Conservation (phyloP, 2,888 invertebrate species). For the Dryobota labecula region DNA sequence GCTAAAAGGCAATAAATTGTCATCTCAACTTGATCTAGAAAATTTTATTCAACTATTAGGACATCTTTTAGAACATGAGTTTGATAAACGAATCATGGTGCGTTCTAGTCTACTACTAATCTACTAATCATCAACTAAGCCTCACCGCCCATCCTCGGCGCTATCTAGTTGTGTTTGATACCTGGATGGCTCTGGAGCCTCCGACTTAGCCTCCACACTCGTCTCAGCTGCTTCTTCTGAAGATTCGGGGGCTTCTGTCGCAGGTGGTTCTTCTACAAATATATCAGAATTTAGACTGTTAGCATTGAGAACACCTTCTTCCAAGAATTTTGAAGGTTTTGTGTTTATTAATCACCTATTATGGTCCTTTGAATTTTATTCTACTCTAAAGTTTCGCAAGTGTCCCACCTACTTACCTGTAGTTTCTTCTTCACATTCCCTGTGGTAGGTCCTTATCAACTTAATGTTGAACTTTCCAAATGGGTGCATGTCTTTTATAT, state of each 20-base stretch:
- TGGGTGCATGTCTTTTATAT: constrained; percentile 84
- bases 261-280: constrained; percentile 33
- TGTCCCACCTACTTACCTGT: constrained; percentile 68
- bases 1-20: background rate
- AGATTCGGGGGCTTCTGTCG: constrained; percentile 36
- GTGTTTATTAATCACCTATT: background rate
- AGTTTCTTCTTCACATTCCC: constrained; percentile 75
- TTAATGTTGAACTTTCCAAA: constrained; percentile 83
- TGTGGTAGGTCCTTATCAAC: constrained; percentile 81
- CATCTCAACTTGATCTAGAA: background rate
- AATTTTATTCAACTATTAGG: background rate
- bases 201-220: constrained; percentile 69
- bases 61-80: background rate
- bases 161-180: constrained; percentile 85
- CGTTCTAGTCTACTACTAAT: constrained; percentile 34
- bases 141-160: constrained; percentile 84
- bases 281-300: background rate
- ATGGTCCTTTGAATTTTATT: background rate
- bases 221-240: constrained; percentile 63
- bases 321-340: background rate
- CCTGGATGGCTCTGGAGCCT: constrained; percentile 85
- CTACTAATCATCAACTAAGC: constrained; percentile 64
- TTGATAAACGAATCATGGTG: constrained; percentile 13
- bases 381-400: background rate
- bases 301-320: background rate